Conservation (phyloP, 2,888 invertebrate genomes). For the Monoplex corrugatus region DNA sequence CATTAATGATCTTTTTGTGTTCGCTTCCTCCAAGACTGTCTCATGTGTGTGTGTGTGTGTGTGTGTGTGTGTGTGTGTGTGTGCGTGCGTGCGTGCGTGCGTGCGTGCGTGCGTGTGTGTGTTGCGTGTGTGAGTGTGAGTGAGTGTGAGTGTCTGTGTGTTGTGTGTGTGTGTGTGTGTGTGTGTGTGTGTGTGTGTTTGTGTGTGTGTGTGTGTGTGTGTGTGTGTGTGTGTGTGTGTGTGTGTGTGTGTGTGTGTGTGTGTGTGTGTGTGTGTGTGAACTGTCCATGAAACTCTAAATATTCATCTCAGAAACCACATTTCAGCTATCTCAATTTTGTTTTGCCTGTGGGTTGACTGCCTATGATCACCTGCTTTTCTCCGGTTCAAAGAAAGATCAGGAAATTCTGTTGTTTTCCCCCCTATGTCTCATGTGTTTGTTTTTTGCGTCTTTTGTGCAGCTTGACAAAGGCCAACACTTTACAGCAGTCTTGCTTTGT, state of each 20-base stretch:
- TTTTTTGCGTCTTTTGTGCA: background rate
- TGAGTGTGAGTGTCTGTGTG: background rate
- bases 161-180: slow-evolving; percentile 18
- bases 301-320: no score
- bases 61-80: background rate
- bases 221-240: background rate
- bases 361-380: no score
- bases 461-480: no score
- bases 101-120: background rate
- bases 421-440: no score
- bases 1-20: no score
- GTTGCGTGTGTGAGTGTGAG: background rate
- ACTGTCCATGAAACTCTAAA: background rate
- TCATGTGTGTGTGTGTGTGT: background rate
- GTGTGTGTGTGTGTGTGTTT: slow-evolving; percentile 8
- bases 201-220: background rate
- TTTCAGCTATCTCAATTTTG: no score
- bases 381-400: no score
- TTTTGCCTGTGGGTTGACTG: no score
- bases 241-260: background rate
- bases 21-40: background rate
- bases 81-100: slow-evolving; percentile 1
- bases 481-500: no score
- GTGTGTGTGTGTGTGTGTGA: background rate
- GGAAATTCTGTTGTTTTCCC: no score